Evolutionary conservation across 2,888 invertebrate species (phyloP).

Genomic region (Thyatira batis): DNA sequence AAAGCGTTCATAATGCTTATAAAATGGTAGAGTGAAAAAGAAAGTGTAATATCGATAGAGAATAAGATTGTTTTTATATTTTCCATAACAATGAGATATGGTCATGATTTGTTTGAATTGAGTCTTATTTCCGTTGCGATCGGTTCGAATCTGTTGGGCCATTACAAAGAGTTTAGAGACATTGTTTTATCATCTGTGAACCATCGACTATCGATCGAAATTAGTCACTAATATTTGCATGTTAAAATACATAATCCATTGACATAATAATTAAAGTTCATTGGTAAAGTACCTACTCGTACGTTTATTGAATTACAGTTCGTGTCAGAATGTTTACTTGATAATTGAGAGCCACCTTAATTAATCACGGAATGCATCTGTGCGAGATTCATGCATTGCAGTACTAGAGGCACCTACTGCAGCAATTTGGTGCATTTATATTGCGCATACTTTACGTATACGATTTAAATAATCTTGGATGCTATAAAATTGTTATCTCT

Average conservation of each 20-base stretch:
- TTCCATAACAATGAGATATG: conserved; percentile 26
- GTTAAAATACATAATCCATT: too few species aligned
- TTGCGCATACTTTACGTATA: background rate
- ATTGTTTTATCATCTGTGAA: too few species aligned
- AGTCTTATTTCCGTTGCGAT: background rate
- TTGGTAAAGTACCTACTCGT: conserved; percentile 25
- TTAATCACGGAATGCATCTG: conserved; percentile 23
- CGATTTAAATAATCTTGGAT: background rate
- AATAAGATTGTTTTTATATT: conserved; percentile 24
- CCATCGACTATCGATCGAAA: too few species aligned
- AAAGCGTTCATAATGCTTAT: conserved; percentile 68
- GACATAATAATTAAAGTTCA: conserved; percentile 18
- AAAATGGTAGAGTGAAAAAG: conserved; percentile 60
- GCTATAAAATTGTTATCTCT: background rate
- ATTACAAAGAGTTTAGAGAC: too few species aligned
- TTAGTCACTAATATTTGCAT: too few species aligned
- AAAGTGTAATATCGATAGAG: conserved; percentile 42
- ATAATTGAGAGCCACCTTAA: conserved; percentile 34
- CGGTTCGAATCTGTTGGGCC: too few species aligned
- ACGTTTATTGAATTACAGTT: conserved; percentile 35
- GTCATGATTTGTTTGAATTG: conserved; percentile 29
- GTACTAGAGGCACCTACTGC: too few species aligned
- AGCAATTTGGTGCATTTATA: background rate
- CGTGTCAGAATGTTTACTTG: conserved; percentile 25
- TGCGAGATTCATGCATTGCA: background rate